Conservation (phyloP, 2,797 vertebrate genomes). For the Phalloptychus januarius region DNA sequence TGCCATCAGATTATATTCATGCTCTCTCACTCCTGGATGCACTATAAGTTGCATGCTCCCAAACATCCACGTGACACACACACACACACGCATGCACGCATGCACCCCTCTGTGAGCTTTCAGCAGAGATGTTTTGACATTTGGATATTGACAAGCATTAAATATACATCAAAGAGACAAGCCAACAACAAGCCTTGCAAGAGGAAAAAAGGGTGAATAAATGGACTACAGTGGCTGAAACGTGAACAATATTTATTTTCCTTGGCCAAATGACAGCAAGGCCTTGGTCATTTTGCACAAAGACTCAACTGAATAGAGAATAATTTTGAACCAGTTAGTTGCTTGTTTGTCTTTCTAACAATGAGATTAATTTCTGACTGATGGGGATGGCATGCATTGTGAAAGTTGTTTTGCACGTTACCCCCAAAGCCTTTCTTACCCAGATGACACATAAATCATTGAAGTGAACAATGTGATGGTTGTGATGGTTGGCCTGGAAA, state of each 20-base stretch:
- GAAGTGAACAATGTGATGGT: constrained; percentile 23
- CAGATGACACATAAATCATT: constrained; percentile 45
- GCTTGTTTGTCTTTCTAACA: constrained; percentile 9
- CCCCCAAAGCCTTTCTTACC: constrained; percentile 23
- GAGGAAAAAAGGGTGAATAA: constrained; percentile 11
- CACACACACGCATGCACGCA: neutral
- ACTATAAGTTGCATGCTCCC: neutral
- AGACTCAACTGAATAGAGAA: constrained; percentile 26
- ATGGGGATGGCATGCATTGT: constrained; percentile 7
- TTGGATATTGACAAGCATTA: constrained; percentile 62
- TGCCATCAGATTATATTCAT: neutral
- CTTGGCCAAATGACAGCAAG: constrained; percentile 2
- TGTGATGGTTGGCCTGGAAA: constrained; percentile 45
- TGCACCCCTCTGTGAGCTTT: constrained; percentile 19
- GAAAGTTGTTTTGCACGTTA: constrained; percentile 16
- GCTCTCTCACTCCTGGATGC: neutral
- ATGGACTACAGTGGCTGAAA: constrained; percentile 20
- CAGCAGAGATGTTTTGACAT: constrained; percentile 47
- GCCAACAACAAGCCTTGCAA: constrained; percentile 34
- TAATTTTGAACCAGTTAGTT: constrained; percentile 9
- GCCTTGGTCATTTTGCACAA: constrained; percentile 9
- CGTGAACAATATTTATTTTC: neutral
- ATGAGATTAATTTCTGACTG: constrained; percentile 15
- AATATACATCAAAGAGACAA: constrained; percentile 64
- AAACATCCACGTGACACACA: constrained; percentile 15